A percentile compares a stretch with the other conserved stretches of the same genome.
These are phyloP conservation scores for Tapirus terrestris DNA, from an alignment of 2,113 vertebrate genomes.

Conservation along the genomic window DNA sequence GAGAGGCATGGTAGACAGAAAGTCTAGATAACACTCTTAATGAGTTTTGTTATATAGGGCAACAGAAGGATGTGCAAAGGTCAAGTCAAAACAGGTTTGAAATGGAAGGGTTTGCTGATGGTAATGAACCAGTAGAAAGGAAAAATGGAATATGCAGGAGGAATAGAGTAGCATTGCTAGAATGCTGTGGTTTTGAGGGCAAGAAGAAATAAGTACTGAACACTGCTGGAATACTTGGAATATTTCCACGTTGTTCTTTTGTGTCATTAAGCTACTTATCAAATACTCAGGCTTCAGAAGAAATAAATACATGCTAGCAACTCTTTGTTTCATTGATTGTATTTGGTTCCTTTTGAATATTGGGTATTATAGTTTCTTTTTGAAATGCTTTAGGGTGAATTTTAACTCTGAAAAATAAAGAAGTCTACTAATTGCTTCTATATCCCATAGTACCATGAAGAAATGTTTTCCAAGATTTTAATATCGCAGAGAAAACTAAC, in stretches of 20 bases:
- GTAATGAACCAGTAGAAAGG: not conserved
- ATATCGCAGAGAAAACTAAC: not conserved
- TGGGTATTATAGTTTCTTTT: not conserved
- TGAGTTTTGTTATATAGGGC: not conserved
- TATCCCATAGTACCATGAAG: not conserved
- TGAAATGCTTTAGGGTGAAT: not conserved
- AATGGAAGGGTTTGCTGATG: not conserved
- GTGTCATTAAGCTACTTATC: not conserved
- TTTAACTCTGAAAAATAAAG: not conserved
- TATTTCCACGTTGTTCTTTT: not conserved
- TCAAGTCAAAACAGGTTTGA: not conserved
- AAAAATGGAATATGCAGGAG: not conserved
- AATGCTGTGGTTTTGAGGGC: not conserved
- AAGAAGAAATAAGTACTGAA: not conserved
- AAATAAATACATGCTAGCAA: not conserved
- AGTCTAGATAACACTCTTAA: not conserved
- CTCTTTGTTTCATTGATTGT: not conserved
- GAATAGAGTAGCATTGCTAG: not conserved
- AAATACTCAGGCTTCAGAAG: not conserved
- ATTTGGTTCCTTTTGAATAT: slow-evolving; percentile 2
- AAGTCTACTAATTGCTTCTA: not conserved
- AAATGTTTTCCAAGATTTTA: not conserved
- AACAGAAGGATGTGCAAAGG: not conserved
- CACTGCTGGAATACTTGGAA: not conserved
- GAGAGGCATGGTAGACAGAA: not conserved